Percentiles rank a stretch among this genome's conserved stretches.
Conservation (phyloP, 2,113 vertebrate species). For the Trematomus loennbergii region DNA sequence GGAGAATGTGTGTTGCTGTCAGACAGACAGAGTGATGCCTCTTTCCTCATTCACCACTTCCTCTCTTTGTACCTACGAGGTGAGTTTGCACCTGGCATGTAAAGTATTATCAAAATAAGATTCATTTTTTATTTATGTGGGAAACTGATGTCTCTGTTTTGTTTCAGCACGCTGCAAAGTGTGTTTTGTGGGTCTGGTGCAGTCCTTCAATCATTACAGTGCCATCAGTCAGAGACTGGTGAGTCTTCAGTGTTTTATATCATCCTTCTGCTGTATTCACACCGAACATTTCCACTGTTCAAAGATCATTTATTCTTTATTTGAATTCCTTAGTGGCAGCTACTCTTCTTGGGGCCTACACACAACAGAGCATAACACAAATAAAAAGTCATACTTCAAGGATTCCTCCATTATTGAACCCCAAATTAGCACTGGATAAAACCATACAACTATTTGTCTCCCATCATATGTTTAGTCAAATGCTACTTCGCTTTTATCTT, state of each 20-base stretch:
- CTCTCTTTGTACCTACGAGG: conserved; percentile 94
- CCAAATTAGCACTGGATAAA: no score
- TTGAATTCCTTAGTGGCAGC: no score
- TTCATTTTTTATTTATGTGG: no score
- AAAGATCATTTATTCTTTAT: no score
- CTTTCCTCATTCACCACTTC: conserved; percentile 95
- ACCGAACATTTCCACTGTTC: neutral
- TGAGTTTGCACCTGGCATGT: conserved; percentile 57
- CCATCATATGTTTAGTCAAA: neutral
- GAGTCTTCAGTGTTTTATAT: conserved; percentile 58
- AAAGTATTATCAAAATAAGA: no score
- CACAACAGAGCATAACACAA: no score
- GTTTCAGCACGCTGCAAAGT: conserved; percentile 90
- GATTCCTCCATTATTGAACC: no score
- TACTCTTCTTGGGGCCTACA: no score
- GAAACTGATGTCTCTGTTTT: neutral
- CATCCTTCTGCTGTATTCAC: neutral
- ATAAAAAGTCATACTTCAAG: no score
- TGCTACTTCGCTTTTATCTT: no score
- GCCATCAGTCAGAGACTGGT: conserved; percentile 92
- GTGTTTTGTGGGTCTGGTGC: conserved; percentile 91
- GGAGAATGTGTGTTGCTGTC: conserved; percentile 87
- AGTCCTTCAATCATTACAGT: conserved; percentile 96
- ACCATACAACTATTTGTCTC: neutral
- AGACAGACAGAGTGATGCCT: conserved; percentile 89